phyloP scores from a whole-genome alignment of 2,113 vertebrate species.

The Shinisaurus crocodilurus region DNA sequence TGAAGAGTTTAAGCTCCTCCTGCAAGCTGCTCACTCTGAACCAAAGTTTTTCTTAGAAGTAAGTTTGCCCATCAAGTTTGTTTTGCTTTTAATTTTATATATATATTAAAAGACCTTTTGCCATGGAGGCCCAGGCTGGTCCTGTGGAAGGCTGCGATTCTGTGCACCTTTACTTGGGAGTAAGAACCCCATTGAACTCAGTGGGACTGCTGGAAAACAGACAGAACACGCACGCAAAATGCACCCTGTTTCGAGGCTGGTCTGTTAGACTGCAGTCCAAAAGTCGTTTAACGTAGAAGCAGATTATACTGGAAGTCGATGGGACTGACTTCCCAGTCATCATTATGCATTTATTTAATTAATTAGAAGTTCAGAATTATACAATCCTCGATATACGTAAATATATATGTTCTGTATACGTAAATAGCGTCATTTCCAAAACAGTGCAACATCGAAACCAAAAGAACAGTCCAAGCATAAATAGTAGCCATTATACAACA shows the following conservation, averaged over 20 bases:
- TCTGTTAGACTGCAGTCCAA: background rate
- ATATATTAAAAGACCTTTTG: background rate
- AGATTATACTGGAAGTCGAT: background rate
- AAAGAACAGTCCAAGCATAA: too few relatives aligned
- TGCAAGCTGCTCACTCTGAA: background rate
- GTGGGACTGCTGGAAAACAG: background rate
- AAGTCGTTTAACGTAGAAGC: background rate
- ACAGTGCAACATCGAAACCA: too few relatives aligned
- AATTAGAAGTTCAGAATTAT: too few relatives aligned
- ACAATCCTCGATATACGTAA: too few relatives aligned
- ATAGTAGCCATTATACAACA: too few relatives aligned
- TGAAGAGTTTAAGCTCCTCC: background rate
- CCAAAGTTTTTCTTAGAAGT: conserved; percentile 12
- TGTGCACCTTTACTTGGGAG: background rate
- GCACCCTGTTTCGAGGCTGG: too few relatives aligned
- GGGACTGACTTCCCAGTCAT: background rate
- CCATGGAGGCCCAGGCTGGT: background rate
- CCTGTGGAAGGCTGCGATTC: background rate
- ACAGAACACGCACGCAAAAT: too few relatives aligned
- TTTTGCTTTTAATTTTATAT: background rate
- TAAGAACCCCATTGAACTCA: background rate
- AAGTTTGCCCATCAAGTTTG: background rate
- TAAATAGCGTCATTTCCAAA: too few relatives aligned
- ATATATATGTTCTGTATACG: too few relatives aligned
- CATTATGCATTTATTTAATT: too few relatives aligned